Evolutionary conservation across 1,140 invertebrate genomes (phyloP), one percentile per base, ranked within the genome.

Genomic region (Proctacanthus coquilletti): DNA sequence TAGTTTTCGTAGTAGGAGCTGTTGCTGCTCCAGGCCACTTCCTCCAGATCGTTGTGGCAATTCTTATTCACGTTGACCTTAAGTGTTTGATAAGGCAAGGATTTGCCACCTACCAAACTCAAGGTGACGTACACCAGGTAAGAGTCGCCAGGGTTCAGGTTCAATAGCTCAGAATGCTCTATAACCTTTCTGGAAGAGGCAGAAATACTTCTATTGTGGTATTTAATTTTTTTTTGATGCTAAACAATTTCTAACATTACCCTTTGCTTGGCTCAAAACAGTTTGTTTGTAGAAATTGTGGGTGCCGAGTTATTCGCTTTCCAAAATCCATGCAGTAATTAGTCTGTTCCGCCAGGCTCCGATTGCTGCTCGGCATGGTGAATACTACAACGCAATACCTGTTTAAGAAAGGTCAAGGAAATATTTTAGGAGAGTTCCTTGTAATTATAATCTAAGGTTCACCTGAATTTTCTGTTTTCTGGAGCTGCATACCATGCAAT

Each of bases 351-450:
- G 51, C 47, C 13, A 46, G 45, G 33, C 55, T 58, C 11, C 51
- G 50, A 38, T 52, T 50, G n/a, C 50, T 48, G 13, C 52, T 51
- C 17, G 55, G 55, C 39, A 58, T 42, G 40, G 48, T 56, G 31
- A 58, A 53, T n/a, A 58, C 55, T 29, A 58, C 54, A 10, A 58
- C 52, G 43, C 55, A 58, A 42, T 58, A 58, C 41, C 55, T 58
- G 30, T 4, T 14, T 9, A 11, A 17, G 5, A 34, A 17, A n/a
- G n/a, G n/a, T n/a, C n/a, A n/a, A n/a, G n/a, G n/a, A n/a, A n/a
- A n/a, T n/a, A n/a, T n/a, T n/a, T n/a, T n/a, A n/a, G n/a, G n/a
- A n/a, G n/a, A n/a, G n/a, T n/a, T n/a, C n/a, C n/a, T n/a, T n/a
- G n/a, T n/a, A n/a, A n/a, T n/a, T n/a, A n/a, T n/a, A n/a, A n/a